These are phyloP conservation scores for Bellardia pandia DNA, from an alignment of 2,888 invertebrate genomes.

Conservation along the genomic window DNA sequence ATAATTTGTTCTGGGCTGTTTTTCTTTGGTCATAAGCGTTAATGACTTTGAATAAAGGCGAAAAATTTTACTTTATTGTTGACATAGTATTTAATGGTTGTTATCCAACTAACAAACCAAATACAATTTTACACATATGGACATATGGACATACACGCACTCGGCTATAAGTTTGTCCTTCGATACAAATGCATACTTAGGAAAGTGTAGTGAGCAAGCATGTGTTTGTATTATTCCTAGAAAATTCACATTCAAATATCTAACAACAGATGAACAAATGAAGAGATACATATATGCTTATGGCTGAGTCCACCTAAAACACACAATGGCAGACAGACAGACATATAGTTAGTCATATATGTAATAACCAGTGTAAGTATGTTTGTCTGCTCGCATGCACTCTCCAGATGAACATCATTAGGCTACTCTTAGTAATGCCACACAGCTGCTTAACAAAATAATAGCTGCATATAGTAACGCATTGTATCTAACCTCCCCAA, in stretches of 20 bases:
- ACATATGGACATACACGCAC: not conserved
- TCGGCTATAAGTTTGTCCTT: not conserved
- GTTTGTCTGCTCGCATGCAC: slow-evolving; percentile 12
- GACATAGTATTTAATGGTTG: slow-evolving; percentile 55
- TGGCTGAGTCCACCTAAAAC: slow-evolving; percentile 22
- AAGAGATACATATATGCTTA: slow-evolving; percentile 36
- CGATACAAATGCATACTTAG: not conserved
- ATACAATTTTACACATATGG: not conserved
- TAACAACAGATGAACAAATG: slow-evolving; percentile 33
- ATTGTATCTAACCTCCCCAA: not conserved
- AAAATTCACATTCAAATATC: slow-evolving; percentile 37
- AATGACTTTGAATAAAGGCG: slow-evolving; percentile 55
- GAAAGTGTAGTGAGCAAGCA: not conserved
- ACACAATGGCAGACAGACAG: slow-evolving; percentile 33
- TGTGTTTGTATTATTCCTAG: not conserved
- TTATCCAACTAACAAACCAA: slow-evolving; percentile 45
- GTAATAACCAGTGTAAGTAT: not conserved
- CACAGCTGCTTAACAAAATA: slow-evolving; percentile 53
- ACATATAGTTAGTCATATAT: not conserved
- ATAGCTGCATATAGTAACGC: slow-evolving; percentile 1
- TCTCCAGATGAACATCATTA: slow-evolving; percentile 60
- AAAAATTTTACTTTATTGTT: slow-evolving; percentile 52
- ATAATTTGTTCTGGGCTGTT: slow-evolving; percentile 4
- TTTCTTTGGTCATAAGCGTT: slow-evolving; percentile 32
- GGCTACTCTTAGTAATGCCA: not conserved